Evolutionary conservation across 2,113 vertebrate species (phyloP), one percentile per base, ranked within the genome.

Genomic region (Ctenomys sociabilis): DNA sequence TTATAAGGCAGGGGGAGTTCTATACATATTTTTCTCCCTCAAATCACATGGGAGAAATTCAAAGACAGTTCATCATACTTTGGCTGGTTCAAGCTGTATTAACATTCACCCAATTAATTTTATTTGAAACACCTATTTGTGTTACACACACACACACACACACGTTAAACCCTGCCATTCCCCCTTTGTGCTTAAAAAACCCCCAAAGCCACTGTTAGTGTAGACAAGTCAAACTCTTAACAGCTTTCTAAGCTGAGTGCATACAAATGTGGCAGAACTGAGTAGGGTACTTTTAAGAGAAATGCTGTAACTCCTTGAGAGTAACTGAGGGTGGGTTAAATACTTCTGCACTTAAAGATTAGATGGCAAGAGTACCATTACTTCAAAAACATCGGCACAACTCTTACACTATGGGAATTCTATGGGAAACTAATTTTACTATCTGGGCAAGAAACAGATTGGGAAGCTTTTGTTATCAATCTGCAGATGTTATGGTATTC

Each of bases 261-360:
- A 66, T 12, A 54, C 0, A 89, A 63, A 94, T 0, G 0, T 61
- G 78, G 54, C 59, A 93, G 83, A 96, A 52, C 90, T 95, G 43
- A 96, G 52, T 90, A 73, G 5, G 37, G 7, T 92, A 92, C 57
- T 68, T 68, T 94, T 78, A 94, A 94, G 94, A 98, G 88, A 97
- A 96, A 85, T 95, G 84, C 90, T 96, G 59, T 75, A 91, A 96
- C 95, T 97, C 96, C 93, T 84, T 96, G 95, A 97, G 98, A 96
- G 94, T 37, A 97, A 88, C 73, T 97, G 87, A 97, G 97, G 91
- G 96, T 93, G 80, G 85, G 97, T 97, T 98, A 97, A 96, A 98
- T 97, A 96, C 88, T 98, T 98, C 93, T 86, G 37, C 75, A 97
- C 96, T 98, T 89, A 98, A 88, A 98, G 98, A 96, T 85, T 73